A percentile compares a stretch with the other conserved stretches of the same genome.
phyloP scores from a whole-genome alignment of 2,797 vertebrate species.

The Rhinichthys osculus region DNA sequence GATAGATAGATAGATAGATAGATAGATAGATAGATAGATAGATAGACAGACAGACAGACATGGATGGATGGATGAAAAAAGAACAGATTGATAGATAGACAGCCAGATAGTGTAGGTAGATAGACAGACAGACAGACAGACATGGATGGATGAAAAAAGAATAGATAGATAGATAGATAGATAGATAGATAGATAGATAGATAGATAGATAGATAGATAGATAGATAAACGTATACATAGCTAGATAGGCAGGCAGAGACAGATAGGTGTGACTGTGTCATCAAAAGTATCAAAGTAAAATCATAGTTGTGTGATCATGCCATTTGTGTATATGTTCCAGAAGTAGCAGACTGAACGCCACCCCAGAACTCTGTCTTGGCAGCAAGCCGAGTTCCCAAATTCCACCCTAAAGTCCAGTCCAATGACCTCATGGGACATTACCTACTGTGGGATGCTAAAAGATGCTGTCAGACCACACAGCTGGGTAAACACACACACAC shows the following conservation, averaged over 20 bases:
- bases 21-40: too few species aligned
- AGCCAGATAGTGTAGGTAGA: neutral
- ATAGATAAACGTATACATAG: neutral
- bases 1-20: too few species aligned
- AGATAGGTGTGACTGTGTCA: neutral
- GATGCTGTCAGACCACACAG: conserved; percentile 28
- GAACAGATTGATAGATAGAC: fast-evolving
- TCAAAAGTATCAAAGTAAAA: neutral
- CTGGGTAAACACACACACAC: conserved; percentile 29
- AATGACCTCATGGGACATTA: conserved; percentile 41
- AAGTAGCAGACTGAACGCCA: neutral
- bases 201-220: neutral
- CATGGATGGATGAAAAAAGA: too few species aligned
- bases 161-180: neutral
- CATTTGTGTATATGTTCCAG: neutral
- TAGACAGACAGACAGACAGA: neutral
- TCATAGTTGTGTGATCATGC: neutral
- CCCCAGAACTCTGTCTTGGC: neutral
- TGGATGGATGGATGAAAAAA: fast-evolving
- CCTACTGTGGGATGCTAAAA: conserved; percentile 15
- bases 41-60: too few species aligned
- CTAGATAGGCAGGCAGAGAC: neutral
- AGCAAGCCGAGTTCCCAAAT: neutral
- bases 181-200: neutral
- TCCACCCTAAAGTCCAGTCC: conserved; percentile 6